phyloP scores from a whole-genome alignment of 2,888 invertebrate species.

The Altica lythri region DNA sequence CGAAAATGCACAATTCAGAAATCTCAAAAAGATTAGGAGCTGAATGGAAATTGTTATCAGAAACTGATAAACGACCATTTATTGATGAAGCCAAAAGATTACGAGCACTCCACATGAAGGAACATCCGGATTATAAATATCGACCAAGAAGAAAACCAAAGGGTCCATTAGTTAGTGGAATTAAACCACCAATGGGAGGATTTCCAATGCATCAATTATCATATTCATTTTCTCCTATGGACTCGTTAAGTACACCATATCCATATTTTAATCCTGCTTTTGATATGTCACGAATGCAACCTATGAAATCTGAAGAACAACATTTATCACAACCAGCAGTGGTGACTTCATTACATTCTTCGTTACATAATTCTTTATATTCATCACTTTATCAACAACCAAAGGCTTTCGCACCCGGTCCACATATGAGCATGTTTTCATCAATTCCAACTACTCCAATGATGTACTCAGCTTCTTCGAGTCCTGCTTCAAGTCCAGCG shows the following conservation, averaged over 20 bases:
- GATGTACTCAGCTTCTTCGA: conserved; percentile 56
- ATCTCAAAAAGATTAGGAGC: conserved; percentile 91
- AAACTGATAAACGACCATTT: conserved; percentile 88
- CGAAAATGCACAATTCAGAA: conserved; percentile 89
- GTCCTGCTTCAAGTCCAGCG: conserved; percentile 56
- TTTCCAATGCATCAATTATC: conserved; percentile 69
- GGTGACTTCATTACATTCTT: conserved; percentile 58
- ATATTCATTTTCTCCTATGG: conserved; percentile 66
- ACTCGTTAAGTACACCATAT: conserved; percentile 65
- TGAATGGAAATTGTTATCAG: conserved; percentile 89
- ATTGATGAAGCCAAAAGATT: conserved; percentile 94
- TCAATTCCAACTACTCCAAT: conserved; percentile 55
- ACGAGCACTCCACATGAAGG: conserved; percentile 86
- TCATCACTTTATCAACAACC: conserved; percentile 66
- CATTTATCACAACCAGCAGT: conserved; percentile 42
- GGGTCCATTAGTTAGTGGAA: conserved; percentile 62
- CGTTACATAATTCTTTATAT: conserved; percentile 73
- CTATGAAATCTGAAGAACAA: conserved; percentile 52
- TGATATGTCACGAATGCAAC: conserved; percentile 52
- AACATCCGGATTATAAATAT: conserved; percentile 91
- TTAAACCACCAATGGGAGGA: conserved; percentile 49
- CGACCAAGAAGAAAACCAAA: conserved; percentile 84
- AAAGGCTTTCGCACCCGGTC: conserved; percentile 61
- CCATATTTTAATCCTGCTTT: conserved; percentile 80
- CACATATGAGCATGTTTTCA: conserved; percentile 55